A percentile compares a stretch with the other conserved stretches of the same genome.
Evolutionary conservation across 2,113 vertebrate genomes (phyloP).

Genomic region (Macroglossus sobrinus): DNA sequence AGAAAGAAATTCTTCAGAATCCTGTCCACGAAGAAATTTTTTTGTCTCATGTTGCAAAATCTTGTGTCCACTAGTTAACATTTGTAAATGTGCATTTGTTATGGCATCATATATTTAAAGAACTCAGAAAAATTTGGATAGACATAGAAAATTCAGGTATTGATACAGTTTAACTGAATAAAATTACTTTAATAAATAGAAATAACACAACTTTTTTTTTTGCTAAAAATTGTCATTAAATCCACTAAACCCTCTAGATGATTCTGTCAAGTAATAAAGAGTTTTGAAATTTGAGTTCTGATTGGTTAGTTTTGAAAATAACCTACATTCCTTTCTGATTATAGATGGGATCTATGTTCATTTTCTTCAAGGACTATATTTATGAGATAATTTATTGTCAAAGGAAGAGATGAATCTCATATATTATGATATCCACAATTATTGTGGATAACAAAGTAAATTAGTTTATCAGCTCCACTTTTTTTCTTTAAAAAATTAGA

Average conservation of each 20-base stretch:
- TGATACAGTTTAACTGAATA: not conserved
- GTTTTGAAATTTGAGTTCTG: not conserved
- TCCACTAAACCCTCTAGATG: not conserved
- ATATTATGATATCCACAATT: not conserved
- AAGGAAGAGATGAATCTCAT: not conserved
- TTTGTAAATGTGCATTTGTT: not conserved
- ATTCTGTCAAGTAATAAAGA: not conserved
- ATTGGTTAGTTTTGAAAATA: not conserved
- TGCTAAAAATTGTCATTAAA: not conserved
- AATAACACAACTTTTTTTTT: not conserved
- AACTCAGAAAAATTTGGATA: not conserved
- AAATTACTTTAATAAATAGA: not conserved
- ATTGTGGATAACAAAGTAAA: not conserved
- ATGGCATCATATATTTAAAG: not conserved
- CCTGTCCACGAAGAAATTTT: not conserved
- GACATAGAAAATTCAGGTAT: not conserved
- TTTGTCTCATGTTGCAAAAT: not conserved
- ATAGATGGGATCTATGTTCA: not conserved
- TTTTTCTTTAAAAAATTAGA: not conserved
- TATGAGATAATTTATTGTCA: not conserved
- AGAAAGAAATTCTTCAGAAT: not conserved
- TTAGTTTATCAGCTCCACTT: not conserved
- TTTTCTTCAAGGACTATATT: not conserved
- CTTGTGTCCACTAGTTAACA: not conserved
- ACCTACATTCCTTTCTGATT: not conserved